Conservation (phyloP, 2,797 vertebrate species). For the Sitta carolinensis region DNA sequence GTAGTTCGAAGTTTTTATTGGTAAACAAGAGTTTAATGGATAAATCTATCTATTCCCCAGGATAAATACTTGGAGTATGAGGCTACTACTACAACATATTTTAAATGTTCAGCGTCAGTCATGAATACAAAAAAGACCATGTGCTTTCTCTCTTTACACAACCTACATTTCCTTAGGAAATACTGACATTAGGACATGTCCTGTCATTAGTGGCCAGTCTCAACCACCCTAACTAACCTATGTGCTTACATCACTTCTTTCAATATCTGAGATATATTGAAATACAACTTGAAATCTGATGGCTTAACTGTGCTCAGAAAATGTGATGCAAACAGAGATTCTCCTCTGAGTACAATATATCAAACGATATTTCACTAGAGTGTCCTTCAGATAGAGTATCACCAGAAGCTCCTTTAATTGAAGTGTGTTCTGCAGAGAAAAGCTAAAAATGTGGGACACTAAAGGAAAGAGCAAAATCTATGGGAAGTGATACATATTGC, state of each 20-base stretch:
- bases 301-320: not conserved
- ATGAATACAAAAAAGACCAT: not conserved
- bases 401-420: not conserved
- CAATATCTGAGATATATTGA: not conserved
- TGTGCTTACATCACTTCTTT: not conserved
- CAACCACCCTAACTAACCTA: not conserved
- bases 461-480: not conserved
- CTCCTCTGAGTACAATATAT: not conserved
- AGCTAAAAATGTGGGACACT: not conserved
- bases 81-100: not conserved
- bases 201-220: not conserved
- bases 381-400: not conserved
- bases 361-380: not conserved
- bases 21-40: not conserved
- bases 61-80: not conserved
- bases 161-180: not conserved
- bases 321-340: not conserved
- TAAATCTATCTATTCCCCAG: not conserved
- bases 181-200: not conserved
- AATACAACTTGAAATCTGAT: not conserved
- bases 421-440: not conserved
- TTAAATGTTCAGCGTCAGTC: not conserved
- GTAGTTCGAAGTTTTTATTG: not conserved
- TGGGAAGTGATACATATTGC: not conserved
- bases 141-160: not conserved